Conservation (phyloP, 2,888 invertebrate genomes). For the Cryptosula pallasiana region DNA sequence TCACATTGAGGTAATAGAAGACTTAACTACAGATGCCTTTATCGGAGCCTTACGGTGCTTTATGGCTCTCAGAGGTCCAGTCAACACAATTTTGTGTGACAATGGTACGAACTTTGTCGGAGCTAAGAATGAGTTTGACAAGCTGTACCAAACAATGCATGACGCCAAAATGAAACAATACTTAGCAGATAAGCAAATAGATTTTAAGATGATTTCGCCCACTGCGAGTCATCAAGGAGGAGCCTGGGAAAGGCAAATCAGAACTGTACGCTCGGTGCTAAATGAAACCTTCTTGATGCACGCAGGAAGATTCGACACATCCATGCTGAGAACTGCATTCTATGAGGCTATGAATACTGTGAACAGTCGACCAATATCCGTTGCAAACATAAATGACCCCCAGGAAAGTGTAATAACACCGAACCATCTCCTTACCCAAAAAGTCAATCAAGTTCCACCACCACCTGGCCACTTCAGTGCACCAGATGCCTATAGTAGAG, state of each 20-base stretch:
- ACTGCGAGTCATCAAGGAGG: conserved; percentile 32
- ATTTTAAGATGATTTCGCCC: conserved; percentile 32
- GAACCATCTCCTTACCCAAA: not conserved
- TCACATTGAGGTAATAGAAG: conserved; percentile 34
- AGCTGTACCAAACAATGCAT: not conserved
- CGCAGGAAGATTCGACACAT: not conserved
- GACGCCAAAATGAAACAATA: not conserved
- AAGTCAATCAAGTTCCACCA: not conserved
- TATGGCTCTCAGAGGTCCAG: conserved; percentile 29
- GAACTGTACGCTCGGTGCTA: conserved; percentile 31
- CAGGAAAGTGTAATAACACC: not conserved
- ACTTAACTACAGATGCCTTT: conserved; percentile 28
- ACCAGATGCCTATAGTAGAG: not conserved
- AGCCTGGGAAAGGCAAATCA: conserved; percentile 35
- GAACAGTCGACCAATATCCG: not conserved
- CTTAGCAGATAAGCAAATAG: not conserved
- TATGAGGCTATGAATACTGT: conserved; percentile 1
- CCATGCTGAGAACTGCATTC: not conserved
- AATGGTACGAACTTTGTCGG: conserved; percentile 31
- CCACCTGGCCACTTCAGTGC: not conserved
- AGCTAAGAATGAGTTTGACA: conserved; percentile 28
- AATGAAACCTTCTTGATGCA: not conserved
- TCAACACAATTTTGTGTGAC: conserved; percentile 29
- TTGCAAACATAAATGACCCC: not conserved
- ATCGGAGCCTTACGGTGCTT: conserved; percentile 28